These are phyloP conservation scores for Nestor notabilis DNA, from an alignment of 2,113 vertebrate genomes.

Conservation along the genomic window DNA sequence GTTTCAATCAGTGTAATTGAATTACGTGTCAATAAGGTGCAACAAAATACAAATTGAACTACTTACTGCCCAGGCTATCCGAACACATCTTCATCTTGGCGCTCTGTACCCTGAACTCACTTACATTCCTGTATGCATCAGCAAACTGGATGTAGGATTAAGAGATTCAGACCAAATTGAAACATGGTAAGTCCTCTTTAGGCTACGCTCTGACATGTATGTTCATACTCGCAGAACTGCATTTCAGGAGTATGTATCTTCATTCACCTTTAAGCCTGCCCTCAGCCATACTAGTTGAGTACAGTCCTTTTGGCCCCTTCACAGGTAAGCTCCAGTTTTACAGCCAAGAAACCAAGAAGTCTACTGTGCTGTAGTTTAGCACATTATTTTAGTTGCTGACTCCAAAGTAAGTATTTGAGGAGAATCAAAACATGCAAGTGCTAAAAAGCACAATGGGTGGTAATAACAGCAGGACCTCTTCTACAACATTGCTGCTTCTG, in stretches of 20 bases:
- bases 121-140: background rate
- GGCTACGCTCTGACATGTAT: background rate
- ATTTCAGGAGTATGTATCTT: background rate
- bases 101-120: background rate
- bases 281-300: background rate
- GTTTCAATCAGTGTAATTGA: background rate
- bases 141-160: background rate
- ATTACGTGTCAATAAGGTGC: background rate
- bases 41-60: background rate
- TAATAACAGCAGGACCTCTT: background rate
- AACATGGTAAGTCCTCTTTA: background rate
- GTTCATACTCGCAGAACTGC: background rate
- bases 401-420: background rate
- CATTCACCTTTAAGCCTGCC: background rate
- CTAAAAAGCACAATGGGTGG: background rate
- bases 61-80: background rate
- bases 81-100: background rate
- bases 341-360: background rate
- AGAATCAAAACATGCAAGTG: background rate
- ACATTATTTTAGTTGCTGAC: background rate
- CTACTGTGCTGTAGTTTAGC: background rate
- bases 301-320: background rate
- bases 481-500: background rate
- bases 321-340: background rate
- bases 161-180: background rate